These are phyloP conservation scores for Aphidius ervi DNA, from an alignment of 1,140 invertebrate genomes.

Conservation along the genomic window DNA sequence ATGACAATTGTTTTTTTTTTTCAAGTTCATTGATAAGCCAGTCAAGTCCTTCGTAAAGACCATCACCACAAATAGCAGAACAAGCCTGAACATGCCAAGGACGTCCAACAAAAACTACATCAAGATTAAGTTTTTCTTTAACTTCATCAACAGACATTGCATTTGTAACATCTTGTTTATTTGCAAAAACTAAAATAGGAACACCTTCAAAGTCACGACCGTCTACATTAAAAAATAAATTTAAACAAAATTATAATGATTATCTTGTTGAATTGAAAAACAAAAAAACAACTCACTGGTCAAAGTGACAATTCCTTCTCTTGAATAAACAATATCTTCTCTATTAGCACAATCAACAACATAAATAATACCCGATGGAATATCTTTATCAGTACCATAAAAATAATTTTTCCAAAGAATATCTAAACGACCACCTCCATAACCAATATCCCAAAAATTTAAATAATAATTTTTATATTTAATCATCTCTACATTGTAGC, in stretches of 20 bases:
- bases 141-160: slow-evolving; percentile 95
- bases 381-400: slow-evolving; percentile 77
- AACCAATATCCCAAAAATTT: slow-evolving; percentile 74
- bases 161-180: slow-evolving; percentile 98
- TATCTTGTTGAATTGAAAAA: too few relatives aligned
- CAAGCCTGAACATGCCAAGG: slow-evolving; percentile 94
- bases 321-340: slow-evolving; percentile 90
- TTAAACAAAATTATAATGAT: too few relatives aligned
- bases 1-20: too few relatives aligned
- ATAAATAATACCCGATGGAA: slow-evolving; percentile 90
- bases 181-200: slow-evolving; percentile 95
- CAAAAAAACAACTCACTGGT: too few relatives aligned
- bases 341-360: slow-evolving; percentile 97
- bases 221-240: slow-evolving; percentile 71
- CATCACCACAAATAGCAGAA: slow-evolving; percentile 94
- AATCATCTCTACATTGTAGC: slow-evolving; percentile 93
- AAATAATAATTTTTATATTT: slow-evolving; percentile 97
- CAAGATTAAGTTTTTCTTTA: slow-evolving; percentile 90
- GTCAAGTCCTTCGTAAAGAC: slow-evolving; percentile 94
- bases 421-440: slow-evolving; percentile 73
- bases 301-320: slow-evolving; percentile 69
- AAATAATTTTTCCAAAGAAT: too few relatives aligned
- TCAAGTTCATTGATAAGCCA: slow-evolving; percentile 91
- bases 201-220: slow-evolving; percentile 97
- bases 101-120: slow-evolving; percentile 77